Evolutionary conservation across 2,888 invertebrate species (phyloP).

Genomic region (Melinaea marsaeus): DNA sequence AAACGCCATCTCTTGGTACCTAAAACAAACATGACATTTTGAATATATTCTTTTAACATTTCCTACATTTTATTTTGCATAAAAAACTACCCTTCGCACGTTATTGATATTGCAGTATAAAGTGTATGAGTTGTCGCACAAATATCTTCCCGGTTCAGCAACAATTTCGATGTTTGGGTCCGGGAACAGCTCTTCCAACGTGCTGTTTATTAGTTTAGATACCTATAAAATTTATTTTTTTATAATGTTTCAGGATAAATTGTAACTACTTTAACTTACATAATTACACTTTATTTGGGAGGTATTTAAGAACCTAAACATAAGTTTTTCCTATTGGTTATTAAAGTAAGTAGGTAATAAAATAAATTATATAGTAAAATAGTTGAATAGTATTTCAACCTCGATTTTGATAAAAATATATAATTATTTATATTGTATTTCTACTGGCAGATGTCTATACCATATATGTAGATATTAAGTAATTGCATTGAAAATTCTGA

Average conservation of each 20-base stretch:
- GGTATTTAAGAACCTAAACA: too few relatives aligned
- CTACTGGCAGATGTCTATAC: too few relatives aligned
- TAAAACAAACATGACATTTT: constrained; percentile 26
- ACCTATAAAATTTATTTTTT: constrained; percentile 32
- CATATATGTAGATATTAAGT: too few relatives aligned
- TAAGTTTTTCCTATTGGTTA: too few relatives aligned
- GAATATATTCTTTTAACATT: not conserved
- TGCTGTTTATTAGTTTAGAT: constrained; percentile 38
- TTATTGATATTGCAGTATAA: constrained; percentile 43
- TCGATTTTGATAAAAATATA: too few relatives aligned
- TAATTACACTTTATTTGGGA: too few relatives aligned
- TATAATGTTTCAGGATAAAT: not conserved
- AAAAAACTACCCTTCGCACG: constrained; percentile 37
- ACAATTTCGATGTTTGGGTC: constrained; percentile 43
- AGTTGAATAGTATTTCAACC: too few relatives aligned
- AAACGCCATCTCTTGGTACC: constrained; percentile 39
- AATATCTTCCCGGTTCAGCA: constrained; percentile 46
- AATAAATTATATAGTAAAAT: too few relatives aligned
- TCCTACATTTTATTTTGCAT: not conserved
- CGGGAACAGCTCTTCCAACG: constrained; percentile 44
- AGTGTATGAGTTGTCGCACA: constrained; percentile 41
- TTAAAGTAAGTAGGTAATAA: too few relatives aligned
- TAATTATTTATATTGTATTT: too few relatives aligned
- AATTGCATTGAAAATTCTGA: too few relatives aligned
- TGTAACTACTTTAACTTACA: too few relatives aligned